phyloP scores from a whole-genome alignment of 2,113 vertebrate genomes.

The Bos indicus region DNA sequence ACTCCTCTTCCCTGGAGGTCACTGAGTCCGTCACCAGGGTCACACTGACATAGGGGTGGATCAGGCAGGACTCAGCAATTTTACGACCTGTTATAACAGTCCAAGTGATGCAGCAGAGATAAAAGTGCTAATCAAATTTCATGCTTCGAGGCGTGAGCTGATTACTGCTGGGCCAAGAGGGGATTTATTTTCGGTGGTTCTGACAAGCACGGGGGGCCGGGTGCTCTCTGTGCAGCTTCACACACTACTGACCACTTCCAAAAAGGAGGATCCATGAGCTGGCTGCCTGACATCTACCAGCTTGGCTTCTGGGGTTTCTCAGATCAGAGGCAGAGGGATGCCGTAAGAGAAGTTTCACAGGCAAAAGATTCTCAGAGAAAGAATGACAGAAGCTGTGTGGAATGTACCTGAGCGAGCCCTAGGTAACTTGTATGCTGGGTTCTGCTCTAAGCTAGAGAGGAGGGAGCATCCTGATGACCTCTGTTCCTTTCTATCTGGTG shows the following conservation, averaged over 20 bases:
- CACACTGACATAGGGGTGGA: constrained; percentile 38
- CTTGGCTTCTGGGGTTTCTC: not conserved
- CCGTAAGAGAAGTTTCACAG: not conserved
- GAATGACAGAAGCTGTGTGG: not conserved
- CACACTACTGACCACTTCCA: constrained; percentile 3
- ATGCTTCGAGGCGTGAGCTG: constrained; percentile 58
- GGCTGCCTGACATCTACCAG: not conserved
- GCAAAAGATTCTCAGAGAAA: not conserved
- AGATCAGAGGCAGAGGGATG: not conserved
- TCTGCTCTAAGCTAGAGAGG: not conserved
- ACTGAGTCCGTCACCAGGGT: constrained; percentile 29
- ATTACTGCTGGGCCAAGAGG: constrained; percentile 39
- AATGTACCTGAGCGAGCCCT: not conserved
- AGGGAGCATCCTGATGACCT: not conserved
- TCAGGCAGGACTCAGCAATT: constrained; percentile 12
- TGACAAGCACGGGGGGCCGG: constrained; percentile 2
- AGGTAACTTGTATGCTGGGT: not conserved
- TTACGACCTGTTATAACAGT: constrained; percentile 49
- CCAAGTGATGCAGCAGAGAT: constrained; percentile 50
- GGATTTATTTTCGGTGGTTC: constrained; percentile 55
- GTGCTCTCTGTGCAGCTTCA: not conserved
- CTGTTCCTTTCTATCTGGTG: not conserved
- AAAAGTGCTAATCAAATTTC: constrained; percentile 72
- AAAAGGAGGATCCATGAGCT: not conserved
- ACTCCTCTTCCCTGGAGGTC: not conserved